A percentile compares a stretch with the other conserved stretches of the same genome.
These are phyloP conservation scores for Prochilodus magdalenae DNA, from an alignment of 2,113 vertebrate species.

Conservation along the genomic window DNA sequence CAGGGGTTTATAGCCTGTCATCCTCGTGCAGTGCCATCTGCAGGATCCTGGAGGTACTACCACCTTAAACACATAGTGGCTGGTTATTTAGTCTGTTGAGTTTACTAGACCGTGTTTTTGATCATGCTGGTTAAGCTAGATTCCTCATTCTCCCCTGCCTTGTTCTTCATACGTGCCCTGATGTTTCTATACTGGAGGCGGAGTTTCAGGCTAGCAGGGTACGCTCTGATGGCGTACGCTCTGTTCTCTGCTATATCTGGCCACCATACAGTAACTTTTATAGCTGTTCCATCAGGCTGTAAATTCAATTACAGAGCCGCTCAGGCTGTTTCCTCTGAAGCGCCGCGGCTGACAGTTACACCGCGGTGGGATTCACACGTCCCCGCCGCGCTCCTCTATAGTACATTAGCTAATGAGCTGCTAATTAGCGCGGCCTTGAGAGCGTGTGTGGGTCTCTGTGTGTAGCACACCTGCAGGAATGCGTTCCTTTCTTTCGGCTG, in stretches of 20 bases:
- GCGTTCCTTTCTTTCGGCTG: constrained; percentile 32
- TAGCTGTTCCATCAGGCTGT: not conserved
- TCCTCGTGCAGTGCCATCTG: too few species aligned
- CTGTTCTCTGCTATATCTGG: not conserved
- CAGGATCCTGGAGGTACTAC: too few species aligned
- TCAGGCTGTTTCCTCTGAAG: constrained; percentile 11
- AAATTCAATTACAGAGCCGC: not conserved
- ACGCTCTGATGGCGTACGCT: not conserved
- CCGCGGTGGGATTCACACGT: constrained; percentile 15
- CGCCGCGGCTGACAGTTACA: not conserved
- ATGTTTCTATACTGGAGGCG: not conserved
- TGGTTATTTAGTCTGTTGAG: too few species aligned
- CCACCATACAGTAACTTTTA: not conserved
- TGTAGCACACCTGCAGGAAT: constrained; percentile 61
- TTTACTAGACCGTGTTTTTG: too few species aligned
- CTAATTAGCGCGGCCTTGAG: constrained; percentile 51
- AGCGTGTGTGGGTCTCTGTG: constrained; percentile 44
- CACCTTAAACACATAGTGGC: too few species aligned
- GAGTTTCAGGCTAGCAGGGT: not conserved
- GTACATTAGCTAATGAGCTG: constrained; percentile 41
- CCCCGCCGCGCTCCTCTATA: constrained; percentile 36
- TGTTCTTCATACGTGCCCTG: too few species aligned
- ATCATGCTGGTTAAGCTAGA: too few species aligned
- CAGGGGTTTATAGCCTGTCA: too few species aligned
- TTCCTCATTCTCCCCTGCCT: too few species aligned